Percentiles rank a stretch among this genome's conserved stretches.
Conservation (phyloP, 2,888 invertebrate genomes). For the Pollenia angustigena region DNA sequence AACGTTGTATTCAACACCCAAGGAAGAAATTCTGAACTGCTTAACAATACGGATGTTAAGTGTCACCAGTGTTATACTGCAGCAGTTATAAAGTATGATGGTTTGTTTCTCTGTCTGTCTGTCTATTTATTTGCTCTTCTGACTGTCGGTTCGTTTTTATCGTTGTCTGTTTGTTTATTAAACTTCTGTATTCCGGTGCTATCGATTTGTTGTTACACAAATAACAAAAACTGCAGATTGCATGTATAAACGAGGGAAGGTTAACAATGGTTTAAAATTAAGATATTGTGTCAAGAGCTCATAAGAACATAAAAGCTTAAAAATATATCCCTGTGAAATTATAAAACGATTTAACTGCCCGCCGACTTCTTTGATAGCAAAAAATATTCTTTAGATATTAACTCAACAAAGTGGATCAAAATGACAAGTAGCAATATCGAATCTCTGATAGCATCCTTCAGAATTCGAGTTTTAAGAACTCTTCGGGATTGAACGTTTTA, state of each 20-base stretch:
- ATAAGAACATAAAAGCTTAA: no score
- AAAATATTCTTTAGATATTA: no score
- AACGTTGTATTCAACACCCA: constrained; percentile 49
- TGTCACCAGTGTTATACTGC: constrained; percentile 62
- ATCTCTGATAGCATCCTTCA: no score
- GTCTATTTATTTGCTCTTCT: constrained; percentile 16
- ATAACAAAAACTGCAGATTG: constrained; percentile 48
- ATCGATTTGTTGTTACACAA: constrained; percentile 64
- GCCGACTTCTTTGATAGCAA: no score
- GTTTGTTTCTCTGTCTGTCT: constrained; percentile 19
- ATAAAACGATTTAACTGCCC: no score
- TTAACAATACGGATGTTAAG: constrained; percentile 68
- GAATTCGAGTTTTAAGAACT: no score
- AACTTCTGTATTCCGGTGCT: constrained; percentile 39
- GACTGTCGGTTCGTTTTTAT: constrained; percentile 17
- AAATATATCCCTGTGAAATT: no score
- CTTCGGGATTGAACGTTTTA: no score
- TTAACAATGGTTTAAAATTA: neutral
- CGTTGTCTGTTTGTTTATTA: constrained; percentile 38
- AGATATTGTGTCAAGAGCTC: neutral
- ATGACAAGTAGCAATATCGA: no score
- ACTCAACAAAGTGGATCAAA: no score
- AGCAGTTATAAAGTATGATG: constrained; percentile 59
- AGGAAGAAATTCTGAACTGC: constrained; percentile 47
- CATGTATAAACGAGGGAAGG: neutral